Evolutionary conservation across 2,113 vertebrate species (phyloP).

Genomic region (Microtus richardsoni): DNA sequence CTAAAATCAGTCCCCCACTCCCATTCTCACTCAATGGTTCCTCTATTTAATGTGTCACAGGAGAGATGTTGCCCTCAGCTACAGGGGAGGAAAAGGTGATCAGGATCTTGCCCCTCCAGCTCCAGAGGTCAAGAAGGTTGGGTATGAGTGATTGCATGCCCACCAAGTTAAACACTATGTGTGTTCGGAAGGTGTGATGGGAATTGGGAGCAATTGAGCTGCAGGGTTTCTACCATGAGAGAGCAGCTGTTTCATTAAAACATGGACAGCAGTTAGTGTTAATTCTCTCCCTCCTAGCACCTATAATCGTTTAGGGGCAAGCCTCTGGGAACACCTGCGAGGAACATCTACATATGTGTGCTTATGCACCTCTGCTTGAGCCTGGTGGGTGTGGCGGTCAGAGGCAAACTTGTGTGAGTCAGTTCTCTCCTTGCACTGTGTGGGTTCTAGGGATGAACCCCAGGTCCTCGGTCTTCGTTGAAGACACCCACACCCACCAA

Average conservation of each 20-base stretch:
- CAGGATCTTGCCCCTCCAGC: background rate
- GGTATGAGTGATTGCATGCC: no score
- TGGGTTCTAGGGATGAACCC: background rate
- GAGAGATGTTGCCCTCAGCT: background rate
- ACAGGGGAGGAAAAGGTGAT: background rate
- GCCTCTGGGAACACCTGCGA: background rate
- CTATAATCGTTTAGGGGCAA: background rate
- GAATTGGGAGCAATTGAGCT: background rate
- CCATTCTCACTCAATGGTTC: background rate
- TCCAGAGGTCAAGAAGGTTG: background rate
- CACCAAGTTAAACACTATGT: background rate
- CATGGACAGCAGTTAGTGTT: background rate
- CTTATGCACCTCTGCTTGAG: background rate
- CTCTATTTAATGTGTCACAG: background rate
- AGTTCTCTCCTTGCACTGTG: background rate
- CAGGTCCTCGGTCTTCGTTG: background rate
- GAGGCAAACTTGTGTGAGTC: background rate
- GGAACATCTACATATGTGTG: background rate
- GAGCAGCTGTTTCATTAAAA: conserved; percentile 2
- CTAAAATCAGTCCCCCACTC: background rate
- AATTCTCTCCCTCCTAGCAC: no score
- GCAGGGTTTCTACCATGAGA: background rate
- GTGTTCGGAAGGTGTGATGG: background rate
- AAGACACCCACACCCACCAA: background rate
- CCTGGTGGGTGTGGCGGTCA: background rate